Conservation (phyloP, 2,888 invertebrate species). For the Drosophila bunnanda region DNA sequence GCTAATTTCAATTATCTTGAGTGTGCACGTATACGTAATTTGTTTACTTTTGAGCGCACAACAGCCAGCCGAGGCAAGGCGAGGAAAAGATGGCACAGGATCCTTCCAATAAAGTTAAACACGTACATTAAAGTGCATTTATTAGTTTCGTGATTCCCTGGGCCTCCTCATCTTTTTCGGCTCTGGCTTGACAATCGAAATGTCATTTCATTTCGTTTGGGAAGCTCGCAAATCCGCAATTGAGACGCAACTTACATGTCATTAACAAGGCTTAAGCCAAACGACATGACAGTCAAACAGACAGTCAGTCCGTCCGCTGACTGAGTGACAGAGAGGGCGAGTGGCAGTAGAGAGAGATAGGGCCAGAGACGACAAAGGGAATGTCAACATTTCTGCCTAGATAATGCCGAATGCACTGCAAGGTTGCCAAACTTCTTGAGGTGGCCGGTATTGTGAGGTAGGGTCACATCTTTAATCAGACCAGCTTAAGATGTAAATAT, state of each 20-base stretch:
- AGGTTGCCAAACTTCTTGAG: slow-evolving; percentile 55
- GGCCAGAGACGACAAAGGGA: slow-evolving; percentile 50
- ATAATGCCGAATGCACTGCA: slow-evolving; percentile 24
- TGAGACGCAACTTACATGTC: slow-evolving; percentile 79
- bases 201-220: slow-evolving; percentile 66
- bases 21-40: slow-evolving; percentile 74
- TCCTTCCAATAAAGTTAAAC: slow-evolving; percentile 45
- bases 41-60: slow-evolving; percentile 64
- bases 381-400: slow-evolving; percentile 50
- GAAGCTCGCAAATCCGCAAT: slow-evolving; percentile 76
- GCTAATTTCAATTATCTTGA: slow-evolving; percentile 78
- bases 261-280: slow-evolving; percentile 71
- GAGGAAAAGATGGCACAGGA: slow-evolving; percentile 9
- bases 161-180: slow-evolving; percentile 29
- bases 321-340: slow-evolving; percentile 8
- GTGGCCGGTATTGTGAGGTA: neutral
- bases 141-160: slow-evolving; percentile 28
- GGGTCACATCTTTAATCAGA: neutral
- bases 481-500: slow-evolving; percentile 2
- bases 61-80: neutral
- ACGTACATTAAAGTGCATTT: slow-evolving; percentile 43
- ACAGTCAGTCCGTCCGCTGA: slow-evolving; percentile 14
- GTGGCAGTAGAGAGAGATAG: slow-evolving; percentile 28
- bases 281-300: slow-evolving; percentile 39
- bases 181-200: slow-evolving; percentile 67